Base-by-base conservation (phyloP, 2,888 invertebrate species). In the Lepidocyrtoides sp. region DNA sequence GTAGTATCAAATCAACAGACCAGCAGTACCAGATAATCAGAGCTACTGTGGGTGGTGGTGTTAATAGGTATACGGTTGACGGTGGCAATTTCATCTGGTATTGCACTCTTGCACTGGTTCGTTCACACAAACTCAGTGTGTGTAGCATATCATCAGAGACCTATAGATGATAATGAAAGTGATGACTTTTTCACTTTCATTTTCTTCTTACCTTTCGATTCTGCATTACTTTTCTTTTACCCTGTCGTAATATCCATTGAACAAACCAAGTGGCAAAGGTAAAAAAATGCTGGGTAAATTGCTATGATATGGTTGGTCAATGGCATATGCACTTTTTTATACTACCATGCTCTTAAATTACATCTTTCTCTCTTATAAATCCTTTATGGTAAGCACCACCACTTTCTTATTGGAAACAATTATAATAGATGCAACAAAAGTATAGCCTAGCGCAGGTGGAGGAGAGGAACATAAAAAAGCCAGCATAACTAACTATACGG, bases 271-370 rank as follows among this genome's bases (percentile, higher is more conserved):
- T 32, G 32, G 32, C 26, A 60, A 63, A 66, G n/a, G 66, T 32
- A 66, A 32, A n/a, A n/a, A 60, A 14, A 66, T n/a, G n/a, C n/a
- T 66, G n/a, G 29, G 32, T n/a, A 12, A 66, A 66, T 66, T 12
- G 66, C 32, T 66, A 66, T 66, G n/a, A n/a, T n/a, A n/a, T n/a
- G n/a, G n/a, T n/a, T n/a, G 66, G 66, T 66, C 66, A 66, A 66
- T 66, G 66, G n/a, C 66, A 66, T 14, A 32, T 14, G 32, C 32
- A 66, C n/a, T 66, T 66, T 66, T 66, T 32, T 32, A 66, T 66
- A 32, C 2, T 23, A 12, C 26, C 20, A 32, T 4, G 1, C 2
- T 32, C 5, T n/a, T 66, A 14, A 14, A 66, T 32, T 66, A 8
- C 60, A n/a, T 26, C 60, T 60, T 12, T 60, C 60, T 8, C 8